Evolutionary conservation across 2,797 vertebrate species (phyloP).

Genomic region (Lophotriccus pileatus): DNA sequence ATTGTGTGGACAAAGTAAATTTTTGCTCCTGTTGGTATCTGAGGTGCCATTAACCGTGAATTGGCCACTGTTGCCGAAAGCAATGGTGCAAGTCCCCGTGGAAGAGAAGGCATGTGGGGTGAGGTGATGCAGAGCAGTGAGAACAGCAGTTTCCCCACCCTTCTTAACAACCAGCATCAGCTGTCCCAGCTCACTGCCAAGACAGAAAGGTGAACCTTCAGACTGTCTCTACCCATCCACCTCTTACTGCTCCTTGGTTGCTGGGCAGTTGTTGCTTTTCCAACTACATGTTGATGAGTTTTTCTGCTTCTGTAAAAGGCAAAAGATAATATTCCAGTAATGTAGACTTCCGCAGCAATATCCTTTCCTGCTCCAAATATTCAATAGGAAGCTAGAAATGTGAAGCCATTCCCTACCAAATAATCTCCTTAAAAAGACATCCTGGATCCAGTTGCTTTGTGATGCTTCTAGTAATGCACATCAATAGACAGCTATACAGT

Average conservation of each 20-base stretch:
- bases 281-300: background rate
- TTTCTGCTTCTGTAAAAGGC: background rate
- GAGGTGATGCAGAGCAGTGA: background rate
- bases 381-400: background rate
- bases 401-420: background rate
- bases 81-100: too few species aligned
- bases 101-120: accelerated
- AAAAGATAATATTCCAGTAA: background rate
- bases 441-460: background rate
- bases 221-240: background rate
- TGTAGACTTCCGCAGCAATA: background rate
- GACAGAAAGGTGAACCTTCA: background rate
- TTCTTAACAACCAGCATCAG: background rate
- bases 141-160: background rate
- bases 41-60: background rate
- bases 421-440: conserved; percentile 34
- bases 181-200: background rate
- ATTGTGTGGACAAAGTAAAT: background rate
- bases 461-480: background rate
- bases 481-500: conserved; percentile 5
- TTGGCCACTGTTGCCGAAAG: background rate
- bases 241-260: too few species aligned
- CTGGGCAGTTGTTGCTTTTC: background rate
- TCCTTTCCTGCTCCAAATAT: background rate
- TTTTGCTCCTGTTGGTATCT: background rate